A percentile compares a stretch with the other conserved stretches of the same genome.
phyloP scores from a whole-genome alignment of 2,888 invertebrate genomes.

The Folsomia candida region DNA sequence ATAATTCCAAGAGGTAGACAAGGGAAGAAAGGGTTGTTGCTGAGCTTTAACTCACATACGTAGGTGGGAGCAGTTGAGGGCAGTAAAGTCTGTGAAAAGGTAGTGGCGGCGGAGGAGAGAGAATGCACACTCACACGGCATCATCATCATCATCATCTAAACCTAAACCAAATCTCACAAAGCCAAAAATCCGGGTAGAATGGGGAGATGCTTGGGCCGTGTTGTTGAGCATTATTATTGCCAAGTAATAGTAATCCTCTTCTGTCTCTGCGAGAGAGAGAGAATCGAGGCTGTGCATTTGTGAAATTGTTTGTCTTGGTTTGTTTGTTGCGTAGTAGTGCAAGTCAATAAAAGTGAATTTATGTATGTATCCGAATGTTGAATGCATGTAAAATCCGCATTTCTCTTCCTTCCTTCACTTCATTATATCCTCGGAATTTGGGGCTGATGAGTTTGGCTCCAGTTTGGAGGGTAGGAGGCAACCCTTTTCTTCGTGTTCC shows the following conservation, averaged over 20 bases:
- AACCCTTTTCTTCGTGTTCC: neutral
- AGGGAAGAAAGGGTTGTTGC: neutral
- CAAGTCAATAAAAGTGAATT: neutral
- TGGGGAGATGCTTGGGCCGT: neutral
- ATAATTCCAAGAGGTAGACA: neutral
- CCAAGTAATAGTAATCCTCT: neutral
- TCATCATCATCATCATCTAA: neutral
- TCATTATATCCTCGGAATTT: neutral
- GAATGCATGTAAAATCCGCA: neutral
- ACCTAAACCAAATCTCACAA: neutral
- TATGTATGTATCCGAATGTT: neutral
- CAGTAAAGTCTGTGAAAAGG: too few species aligned
- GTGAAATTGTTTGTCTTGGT: neutral
- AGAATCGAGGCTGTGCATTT: neutral
- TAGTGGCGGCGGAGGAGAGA: neutral
- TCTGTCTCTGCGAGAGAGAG: too few species aligned
- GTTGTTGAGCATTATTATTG: neutral
- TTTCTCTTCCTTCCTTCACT: neutral
- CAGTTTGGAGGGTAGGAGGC: neutral
- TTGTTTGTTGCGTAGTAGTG: neutral
- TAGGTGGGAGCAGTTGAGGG: too few species aligned
- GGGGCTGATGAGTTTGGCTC: neutral
- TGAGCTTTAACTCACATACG: too few species aligned
- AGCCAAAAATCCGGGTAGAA: neutral
- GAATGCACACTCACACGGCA: neutral